phyloP scores from a whole-genome alignment of 2,113 vertebrate genomes.

The Catagonus wagneri region DNA sequence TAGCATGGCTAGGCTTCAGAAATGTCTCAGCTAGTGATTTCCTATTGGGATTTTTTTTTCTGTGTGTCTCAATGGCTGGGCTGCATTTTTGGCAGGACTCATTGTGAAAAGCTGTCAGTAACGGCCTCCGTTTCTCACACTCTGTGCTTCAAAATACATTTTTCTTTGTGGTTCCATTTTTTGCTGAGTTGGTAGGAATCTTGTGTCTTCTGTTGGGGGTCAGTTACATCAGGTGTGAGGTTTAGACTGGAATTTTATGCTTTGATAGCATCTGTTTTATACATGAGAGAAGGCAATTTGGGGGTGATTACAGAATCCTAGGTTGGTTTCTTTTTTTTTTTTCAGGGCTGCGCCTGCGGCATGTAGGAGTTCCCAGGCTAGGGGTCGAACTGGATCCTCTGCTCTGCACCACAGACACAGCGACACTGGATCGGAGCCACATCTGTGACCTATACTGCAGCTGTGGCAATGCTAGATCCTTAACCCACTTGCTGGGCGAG shows the following conservation, averaged over 20 bases:
- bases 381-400: too few species aligned
- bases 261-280: neutral
- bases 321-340: neutral
- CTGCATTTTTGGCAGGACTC: neutral
- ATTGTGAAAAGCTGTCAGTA: neutral
- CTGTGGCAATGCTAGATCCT: too few species aligned
- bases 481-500: too few species aligned
- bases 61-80: neutral
- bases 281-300: neutral
- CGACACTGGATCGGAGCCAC: too few species aligned
- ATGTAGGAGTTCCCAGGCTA: too few species aligned
- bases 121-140: neutral
- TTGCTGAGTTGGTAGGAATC: neutral
- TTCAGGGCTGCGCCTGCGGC: too few species aligned
- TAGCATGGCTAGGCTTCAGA: neutral
- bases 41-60: neutral
- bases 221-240: neutral
- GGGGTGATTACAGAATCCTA: neutral
- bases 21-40: slow-evolving; percentile 36
- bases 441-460: too few species aligned
- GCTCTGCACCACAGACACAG: too few species aligned
- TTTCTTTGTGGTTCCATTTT: neutral
- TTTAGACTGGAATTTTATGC: neutral
- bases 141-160: neutral
- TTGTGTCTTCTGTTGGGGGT: neutral